Percentiles rank a stretch among this genome's conserved stretches.
Evolutionary conservation across 2,113 vertebrate genomes (phyloP).

Genomic region (Prochilodus magdalenae): DNA sequence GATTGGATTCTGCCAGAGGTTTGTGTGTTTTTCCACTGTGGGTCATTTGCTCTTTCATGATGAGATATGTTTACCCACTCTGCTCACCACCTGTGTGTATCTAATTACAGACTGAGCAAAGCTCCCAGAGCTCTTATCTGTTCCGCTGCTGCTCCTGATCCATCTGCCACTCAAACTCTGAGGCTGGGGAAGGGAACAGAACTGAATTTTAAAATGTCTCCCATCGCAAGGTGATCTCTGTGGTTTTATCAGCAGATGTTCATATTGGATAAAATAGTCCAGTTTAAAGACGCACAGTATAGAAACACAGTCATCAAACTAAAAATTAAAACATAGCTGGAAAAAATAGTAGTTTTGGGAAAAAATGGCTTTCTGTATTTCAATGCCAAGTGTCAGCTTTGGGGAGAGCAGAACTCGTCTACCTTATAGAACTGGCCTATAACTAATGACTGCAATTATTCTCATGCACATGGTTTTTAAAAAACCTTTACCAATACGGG

Average conservation of each 20-base stretch:
- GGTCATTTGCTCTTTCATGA: not conserved
- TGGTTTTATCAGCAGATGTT: not conserved
- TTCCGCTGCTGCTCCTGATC: not conserved
- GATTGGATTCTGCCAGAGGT: not conserved
- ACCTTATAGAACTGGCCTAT: not conserved
- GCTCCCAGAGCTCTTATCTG: not conserved
- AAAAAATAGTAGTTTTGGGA: not conserved
- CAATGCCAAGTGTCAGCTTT: not conserved
- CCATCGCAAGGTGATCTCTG: not conserved
- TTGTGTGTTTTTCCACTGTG: not conserved
- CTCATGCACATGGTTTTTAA: not conserved
- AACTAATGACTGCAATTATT: not conserved
- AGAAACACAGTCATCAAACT: no score
- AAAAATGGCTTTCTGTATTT: no score
- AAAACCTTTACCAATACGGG: no score
- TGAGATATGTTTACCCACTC: not conserved
- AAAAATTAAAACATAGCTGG: no score
- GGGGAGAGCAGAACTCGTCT: not conserved
- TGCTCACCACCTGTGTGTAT: not conserved
- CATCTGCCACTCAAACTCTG: not conserved
- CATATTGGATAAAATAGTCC: not conserved
- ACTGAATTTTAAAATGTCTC: not conserved
- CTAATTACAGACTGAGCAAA: constrained; percentile 5
- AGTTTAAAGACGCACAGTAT: not conserved
- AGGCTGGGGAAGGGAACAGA: not conserved